Evolutionary conservation across 1,140 invertebrate genomes (phyloP), one percentile per base, ranked within the genome.

Genomic region (Vanessa atalanta): DNA sequence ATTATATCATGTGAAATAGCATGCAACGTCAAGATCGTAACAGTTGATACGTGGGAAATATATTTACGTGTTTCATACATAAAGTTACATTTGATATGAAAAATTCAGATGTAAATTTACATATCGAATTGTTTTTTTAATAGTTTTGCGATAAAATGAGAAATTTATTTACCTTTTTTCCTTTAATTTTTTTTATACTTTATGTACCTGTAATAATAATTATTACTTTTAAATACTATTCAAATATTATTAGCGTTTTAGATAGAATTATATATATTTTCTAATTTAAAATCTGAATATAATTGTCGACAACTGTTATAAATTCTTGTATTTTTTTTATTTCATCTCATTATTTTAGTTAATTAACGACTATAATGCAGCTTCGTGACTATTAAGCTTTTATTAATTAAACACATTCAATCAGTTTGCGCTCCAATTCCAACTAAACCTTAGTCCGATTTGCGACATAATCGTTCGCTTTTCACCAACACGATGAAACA

Each of bases 401-500:
- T 61, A 37, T 69, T 67, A 60, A 69, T 69, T 60, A 47, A 60
- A 60, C 43, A 69, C 67, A 69, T 68, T 53, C 48, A 20, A 57
- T 70, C 26, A 47, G 16, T 1, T 72, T 61, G 26, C 57, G 26
- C 57, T 61, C 63, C 48, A 65, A 26, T 64, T 31, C 14, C n/a
- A 11, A 3, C 50, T 26, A 16, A 69, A 72, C 43, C 63, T 53
- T 65, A 53, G 64, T 55, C 48, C 31, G 63, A 57, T 72, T 72
- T 72, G 50, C 70, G 9, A 61, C 57, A 71, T 70, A 73, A 73
- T 77, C 68, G 55, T 70, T 65, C 57, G 61, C 65, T 69, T 63
- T 74, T 71, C 57, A 66, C 48, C 66, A 47, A 68, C 61, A 65
- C 51, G 60, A 55, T 48, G 50, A 65, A 31, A 66, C 66, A 75